Conservation (phyloP, 2,113 vertebrate species). For the Arizona elegans region DNA sequence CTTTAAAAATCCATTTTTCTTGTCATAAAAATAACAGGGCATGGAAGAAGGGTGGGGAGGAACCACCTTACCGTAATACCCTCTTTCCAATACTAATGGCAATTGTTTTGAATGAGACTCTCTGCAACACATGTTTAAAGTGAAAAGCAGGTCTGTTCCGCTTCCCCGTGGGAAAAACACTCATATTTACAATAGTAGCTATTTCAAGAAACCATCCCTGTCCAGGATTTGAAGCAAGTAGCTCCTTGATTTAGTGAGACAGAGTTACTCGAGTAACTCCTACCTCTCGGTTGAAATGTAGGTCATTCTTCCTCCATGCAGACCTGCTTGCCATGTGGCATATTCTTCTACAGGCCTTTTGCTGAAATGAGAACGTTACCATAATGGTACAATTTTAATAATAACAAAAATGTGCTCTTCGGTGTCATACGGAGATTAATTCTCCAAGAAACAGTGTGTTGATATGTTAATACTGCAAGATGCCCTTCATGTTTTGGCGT, state of each 20-base stretch:
- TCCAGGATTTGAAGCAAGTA: neutral
- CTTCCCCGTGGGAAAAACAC: conserved; percentile 2
- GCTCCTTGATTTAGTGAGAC: neutral
- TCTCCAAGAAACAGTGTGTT: conserved; percentile 59
- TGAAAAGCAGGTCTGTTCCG: neutral
- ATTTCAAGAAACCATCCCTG: neutral
- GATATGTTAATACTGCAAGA: conserved; percentile 65
- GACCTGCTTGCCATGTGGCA: neutral
- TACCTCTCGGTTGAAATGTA: neutral
- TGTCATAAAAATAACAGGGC: neutral
- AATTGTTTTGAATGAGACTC: conserved; percentile 18
- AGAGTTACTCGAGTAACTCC: neutral
- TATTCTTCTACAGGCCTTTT: conserved; percentile 26
- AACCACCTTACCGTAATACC: neutral
- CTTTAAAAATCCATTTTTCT: neutral
- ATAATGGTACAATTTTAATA: conserved; percentile 62
- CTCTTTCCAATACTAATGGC: neutral
- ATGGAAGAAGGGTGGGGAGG: neutral
- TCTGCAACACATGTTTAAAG: neutral
- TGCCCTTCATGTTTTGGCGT: conserved; percentile 67
- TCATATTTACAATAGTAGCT: neutral
- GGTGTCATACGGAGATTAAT: conserved; percentile 71
- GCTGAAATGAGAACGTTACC: conserved; percentile 51
- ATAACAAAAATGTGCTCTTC: conserved; percentile 67
- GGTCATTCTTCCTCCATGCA: neutral